These are phyloP conservation scores for Agapornis roseicollis DNA, from an alignment of 2,113 vertebrate genomes.

Conservation along the genomic window DNA sequence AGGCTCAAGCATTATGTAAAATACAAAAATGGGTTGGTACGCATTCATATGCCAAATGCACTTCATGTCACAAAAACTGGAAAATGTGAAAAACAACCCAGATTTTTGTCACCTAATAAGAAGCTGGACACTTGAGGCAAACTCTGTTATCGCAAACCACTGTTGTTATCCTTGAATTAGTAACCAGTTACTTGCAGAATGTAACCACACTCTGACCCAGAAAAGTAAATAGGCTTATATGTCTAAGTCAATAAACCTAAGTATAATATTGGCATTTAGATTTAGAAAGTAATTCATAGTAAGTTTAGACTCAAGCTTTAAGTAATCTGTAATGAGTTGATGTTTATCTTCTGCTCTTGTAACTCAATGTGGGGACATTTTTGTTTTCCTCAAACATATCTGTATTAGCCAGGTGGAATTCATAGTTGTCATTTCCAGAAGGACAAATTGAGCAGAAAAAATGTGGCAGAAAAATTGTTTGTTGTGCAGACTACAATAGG, in stretches of 20 bases:
- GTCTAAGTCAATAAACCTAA: constrained; percentile 26
- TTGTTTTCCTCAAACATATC: not conserved
- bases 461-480: not conserved
- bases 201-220: not conserved
- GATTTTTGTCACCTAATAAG: not conserved
- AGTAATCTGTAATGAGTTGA: constrained; percentile 2
- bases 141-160: not conserved
- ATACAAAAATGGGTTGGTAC: not conserved
- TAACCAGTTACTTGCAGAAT: not conserved
- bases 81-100: not conserved
- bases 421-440: not conserved
- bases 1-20: not conserved
- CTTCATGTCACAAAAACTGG: not conserved
- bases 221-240: constrained; percentile 1
- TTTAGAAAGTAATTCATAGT: constrained; percentile 46
- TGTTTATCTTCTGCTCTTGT: not conserved
- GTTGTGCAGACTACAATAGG: not conserved
- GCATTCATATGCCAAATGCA: not conserved
- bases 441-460: not conserved
- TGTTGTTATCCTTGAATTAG: not conserved
- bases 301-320: constrained; percentile 25
- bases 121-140: not conserved
- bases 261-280: constrained; percentile 48
- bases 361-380: not conserved
- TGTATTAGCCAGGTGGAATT: not conserved